Evolutionary conservation across 2,888 invertebrate genomes (phyloP).

Genomic region (Endotricha flammealis): DNA sequence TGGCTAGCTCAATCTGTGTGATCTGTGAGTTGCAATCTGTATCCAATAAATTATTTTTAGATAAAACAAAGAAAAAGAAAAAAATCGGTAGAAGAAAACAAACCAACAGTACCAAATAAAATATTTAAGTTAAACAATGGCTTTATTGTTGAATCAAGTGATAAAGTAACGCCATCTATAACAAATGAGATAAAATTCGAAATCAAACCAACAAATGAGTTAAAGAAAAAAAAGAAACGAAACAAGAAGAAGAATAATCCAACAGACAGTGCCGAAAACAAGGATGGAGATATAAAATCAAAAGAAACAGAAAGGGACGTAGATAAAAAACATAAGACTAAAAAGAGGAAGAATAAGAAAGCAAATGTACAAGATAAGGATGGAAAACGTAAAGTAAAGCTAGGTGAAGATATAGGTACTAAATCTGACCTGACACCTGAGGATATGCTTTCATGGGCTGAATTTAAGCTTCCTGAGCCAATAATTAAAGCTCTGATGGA

Average conservation of each 20-base stretch:
- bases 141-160: constrained; percentile 54
- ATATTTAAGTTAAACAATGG: constrained; percentile 53
- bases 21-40: no score
- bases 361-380: constrained; percentile 3
- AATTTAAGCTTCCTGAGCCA: constrained; percentile 82
- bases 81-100: constrained; percentile 26
- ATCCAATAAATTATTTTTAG: no score
- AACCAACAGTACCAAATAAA: constrained; percentile 37
- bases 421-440: constrained; percentile 45
- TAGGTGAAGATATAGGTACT: constrained; percentile 44
- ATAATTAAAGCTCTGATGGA: constrained; percentile 87
- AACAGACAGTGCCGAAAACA: background rate
- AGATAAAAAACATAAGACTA: constrained; percentile 7
- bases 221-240: constrained; percentile 23
- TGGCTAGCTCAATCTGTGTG: no score
- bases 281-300: background rate
- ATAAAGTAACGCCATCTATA: constrained; percentile 37
- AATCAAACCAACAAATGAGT: constrained; percentile 10
- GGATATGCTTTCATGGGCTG: constrained; percentile 81
- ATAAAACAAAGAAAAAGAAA: constrained; percentile 28
- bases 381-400: constrained; percentile 37
- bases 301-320: no score
- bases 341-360: constrained; percentile 9
- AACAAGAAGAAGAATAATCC: constrained; percentile 14
- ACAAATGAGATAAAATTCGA: constrained; percentile 29